phyloP scores from a whole-genome alignment of 1,140 invertebrate genomes.

The Telenomus remus region DNA sequence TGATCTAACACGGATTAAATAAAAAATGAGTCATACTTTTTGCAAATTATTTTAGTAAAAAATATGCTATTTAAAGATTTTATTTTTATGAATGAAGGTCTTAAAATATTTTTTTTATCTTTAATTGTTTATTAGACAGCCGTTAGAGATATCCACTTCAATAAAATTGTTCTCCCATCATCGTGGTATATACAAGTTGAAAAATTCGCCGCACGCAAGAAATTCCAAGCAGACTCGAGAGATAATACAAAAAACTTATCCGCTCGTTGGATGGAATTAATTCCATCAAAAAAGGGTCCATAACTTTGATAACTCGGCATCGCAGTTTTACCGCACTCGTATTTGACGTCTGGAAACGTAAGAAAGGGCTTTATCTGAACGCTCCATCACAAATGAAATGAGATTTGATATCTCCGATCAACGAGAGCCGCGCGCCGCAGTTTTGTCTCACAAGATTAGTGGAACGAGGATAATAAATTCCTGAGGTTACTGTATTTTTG shows the following conservation, averaged over 20 bases:
- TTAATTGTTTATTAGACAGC: no score
- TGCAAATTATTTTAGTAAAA: no score
- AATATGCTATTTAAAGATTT: no score
- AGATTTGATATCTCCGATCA: conserved; percentile 54
- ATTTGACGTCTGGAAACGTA: conserved; percentile 41
- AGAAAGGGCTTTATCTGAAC: conserved; percentile 37
- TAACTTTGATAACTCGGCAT: conserved; percentile 36
- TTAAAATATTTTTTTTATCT: no score
- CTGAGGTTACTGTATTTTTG: conserved; percentile 33
- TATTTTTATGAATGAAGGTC: no score
- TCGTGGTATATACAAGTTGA: no score
- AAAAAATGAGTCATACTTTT: no score
- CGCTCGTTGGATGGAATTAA: conserved; percentile 28
- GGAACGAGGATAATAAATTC: conserved; percentile 50
- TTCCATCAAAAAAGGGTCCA: conserved; percentile 37
- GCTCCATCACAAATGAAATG: conserved; percentile 47
- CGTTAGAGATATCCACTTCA: neutral
- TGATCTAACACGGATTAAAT: no score
- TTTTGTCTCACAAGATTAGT: conserved; percentile 43
- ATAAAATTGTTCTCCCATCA: no score
- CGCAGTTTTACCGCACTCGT: conserved; percentile 27
- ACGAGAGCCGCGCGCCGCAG: conserved; percentile 19
- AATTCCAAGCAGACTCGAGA: neutral
- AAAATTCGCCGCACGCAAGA: neutral
- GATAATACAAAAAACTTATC: conserved; percentile 9